These are phyloP conservation scores for Bacillus rossius DNA, from an alignment of 1,140 invertebrate species.

Conservation along the genomic window DNA sequence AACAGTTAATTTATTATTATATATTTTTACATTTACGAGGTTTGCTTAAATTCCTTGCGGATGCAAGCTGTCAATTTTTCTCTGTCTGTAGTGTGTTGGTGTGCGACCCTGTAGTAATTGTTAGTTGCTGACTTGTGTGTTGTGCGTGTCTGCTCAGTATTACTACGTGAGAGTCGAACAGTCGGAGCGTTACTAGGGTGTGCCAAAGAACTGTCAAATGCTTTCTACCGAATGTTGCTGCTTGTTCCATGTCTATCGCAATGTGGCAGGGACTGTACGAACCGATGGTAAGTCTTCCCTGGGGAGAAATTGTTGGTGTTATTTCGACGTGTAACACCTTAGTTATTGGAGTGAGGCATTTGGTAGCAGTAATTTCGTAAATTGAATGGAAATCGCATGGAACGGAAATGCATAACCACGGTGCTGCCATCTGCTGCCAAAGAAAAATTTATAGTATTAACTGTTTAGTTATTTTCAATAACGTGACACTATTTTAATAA, in stretches of 20 bases:
- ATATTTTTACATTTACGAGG: too few relatives aligned
- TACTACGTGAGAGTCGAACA: not conserved
- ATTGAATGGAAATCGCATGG: too few relatives aligned
- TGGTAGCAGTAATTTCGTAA: too few relatives aligned
- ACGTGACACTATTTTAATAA: too few relatives aligned
- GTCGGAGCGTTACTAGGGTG: not conserved
- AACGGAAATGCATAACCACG: too few relatives aligned
- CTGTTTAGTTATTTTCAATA: not conserved
- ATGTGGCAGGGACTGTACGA: constrained; percentile 5
- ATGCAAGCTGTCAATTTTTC: too few relatives aligned
- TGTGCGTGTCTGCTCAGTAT: not conserved
- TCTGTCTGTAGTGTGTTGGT: not conserved
- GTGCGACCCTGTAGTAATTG: not conserved
- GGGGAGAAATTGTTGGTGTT: not conserved
- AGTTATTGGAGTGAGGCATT: too few relatives aligned
- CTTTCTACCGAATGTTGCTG: constrained; percentile 12
- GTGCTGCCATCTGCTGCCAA: not conserved
- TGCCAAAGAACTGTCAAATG: constrained; percentile 8
- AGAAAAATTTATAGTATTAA: too few relatives aligned
- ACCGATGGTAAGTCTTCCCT: constrained; percentile 7
- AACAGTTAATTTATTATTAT: too few relatives aligned
- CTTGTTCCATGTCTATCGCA: constrained; percentile 13
- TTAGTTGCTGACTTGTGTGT: not conserved
- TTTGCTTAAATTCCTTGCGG: too few relatives aligned
- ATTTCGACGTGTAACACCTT: not conserved